Evolutionary conservation across 1,140 invertebrate species (phyloP).

Genomic region (Calephelis nemesis): DNA sequence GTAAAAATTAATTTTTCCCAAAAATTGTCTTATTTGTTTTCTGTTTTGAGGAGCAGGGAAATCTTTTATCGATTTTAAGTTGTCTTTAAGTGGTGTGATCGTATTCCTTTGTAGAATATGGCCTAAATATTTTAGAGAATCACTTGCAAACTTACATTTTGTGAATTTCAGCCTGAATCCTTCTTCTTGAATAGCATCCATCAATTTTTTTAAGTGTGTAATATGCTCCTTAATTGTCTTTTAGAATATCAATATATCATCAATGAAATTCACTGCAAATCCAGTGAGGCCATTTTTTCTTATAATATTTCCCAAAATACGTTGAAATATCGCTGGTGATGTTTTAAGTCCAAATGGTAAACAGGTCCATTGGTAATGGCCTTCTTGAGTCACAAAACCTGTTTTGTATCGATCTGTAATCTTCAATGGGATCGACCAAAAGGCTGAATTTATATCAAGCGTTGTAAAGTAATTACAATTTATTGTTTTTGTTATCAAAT

Average conservation of each 20-base stretch:
- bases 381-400: too few species aligned
- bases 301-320: not conserved
- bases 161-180: conserved; percentile 42
- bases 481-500: too few species aligned
- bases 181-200: conserved; percentile 23
- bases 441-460: too few species aligned
- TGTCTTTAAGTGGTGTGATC: conserved; percentile 22
- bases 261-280: conserved; percentile 23
- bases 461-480: too few species aligned
- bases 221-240: conserved; percentile 23
- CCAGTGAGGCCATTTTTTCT: conserved; percentile 17
- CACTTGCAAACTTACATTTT: conserved; percentile 32
- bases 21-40: conserved; percentile 40
- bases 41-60: conserved; percentile 42
- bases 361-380: too few species aligned
- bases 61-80: conserved; percentile 45
- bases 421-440: too few species aligned
- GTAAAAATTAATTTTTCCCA: too few species aligned
- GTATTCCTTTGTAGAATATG: too few species aligned
- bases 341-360: too few species aligned
- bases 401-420: too few species aligned
- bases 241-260: conserved; percentile 19
- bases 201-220: conserved; percentile 19
- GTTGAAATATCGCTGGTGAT: too few species aligned
- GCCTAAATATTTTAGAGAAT: too few species aligned